Conservation (phyloP, 2,797 vertebrate genomes). For the Enteromius trimaculatus region DNA sequence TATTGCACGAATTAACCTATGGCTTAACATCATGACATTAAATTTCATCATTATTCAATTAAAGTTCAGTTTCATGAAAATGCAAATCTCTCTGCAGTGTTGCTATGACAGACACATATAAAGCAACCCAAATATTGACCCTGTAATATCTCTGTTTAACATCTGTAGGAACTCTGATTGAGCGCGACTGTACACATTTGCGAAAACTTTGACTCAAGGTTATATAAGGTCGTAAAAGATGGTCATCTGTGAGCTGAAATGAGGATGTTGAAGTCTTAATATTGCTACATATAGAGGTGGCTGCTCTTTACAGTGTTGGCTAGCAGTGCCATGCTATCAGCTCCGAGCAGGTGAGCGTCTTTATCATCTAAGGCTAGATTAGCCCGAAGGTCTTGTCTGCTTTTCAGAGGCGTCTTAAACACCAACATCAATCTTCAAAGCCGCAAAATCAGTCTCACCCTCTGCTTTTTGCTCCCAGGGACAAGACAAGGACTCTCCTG, state of each 20-base stretch:
- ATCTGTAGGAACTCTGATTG: slow-evolving; percentile 12
- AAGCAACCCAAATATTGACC: background rate
- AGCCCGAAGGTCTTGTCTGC: slow-evolving; percentile 58
- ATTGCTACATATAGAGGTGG: slow-evolving; percentile 16
- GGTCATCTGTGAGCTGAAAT: slow-evolving; percentile 20
- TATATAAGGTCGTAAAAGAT: slow-evolving; percentile 33
- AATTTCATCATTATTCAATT: slow-evolving; percentile 25
- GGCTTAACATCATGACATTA: slow-evolving; percentile 6
- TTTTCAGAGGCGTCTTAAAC: slow-evolving; percentile 56
- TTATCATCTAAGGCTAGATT: slow-evolving; percentile 60
- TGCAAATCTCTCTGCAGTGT: background rate
- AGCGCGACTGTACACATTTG: background rate
- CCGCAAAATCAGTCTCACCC: slow-evolving; percentile 22
- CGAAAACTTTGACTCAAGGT: slow-evolving; percentile 27
- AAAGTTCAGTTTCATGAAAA: background rate
- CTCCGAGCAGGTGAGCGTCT: slow-evolving; percentile 66
- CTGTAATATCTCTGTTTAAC: slow-evolving; percentile 24
- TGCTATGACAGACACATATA: slow-evolving; percentile 14
- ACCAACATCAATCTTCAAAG: slow-evolving; percentile 65
- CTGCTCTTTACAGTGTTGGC: slow-evolving; percentile 21
- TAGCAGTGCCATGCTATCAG: slow-evolving; percentile 65
- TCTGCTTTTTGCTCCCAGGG: slow-evolving; percentile 57
- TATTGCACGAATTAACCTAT: background rate
- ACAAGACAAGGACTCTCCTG: slow-evolving; percentile 71
- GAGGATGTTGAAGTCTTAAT: slow-evolving; percentile 32